These are phyloP conservation scores for Discoglossus pictus DNA, from an alignment of 2,797 vertebrate species.

Conservation along the genomic window DNA sequence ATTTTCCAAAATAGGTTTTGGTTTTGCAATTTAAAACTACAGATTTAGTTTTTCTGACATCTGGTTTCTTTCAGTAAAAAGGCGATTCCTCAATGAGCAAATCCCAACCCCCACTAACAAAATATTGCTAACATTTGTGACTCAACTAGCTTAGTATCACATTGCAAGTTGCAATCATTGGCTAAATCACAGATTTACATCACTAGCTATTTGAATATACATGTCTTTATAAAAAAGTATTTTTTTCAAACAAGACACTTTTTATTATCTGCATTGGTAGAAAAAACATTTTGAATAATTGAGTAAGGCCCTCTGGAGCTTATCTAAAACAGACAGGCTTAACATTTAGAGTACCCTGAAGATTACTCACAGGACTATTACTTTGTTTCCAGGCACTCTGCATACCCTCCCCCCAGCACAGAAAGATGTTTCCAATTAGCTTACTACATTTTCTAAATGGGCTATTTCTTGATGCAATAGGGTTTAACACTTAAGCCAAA, in stretches of 20 bases:
- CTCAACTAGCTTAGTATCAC: neutral
- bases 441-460: neutral
- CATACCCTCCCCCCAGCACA: neutral
- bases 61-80: slow-evolving; percentile 5
- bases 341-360: neutral
- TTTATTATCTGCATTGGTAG: slow-evolving; percentile 4
- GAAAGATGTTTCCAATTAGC: slow-evolving; percentile 1
- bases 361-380: neutral
- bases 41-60: neutral
- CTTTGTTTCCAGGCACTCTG: neutral
- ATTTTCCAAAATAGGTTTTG: no score
- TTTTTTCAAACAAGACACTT: slow-evolving; percentile 1
- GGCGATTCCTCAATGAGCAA: slow-evolving; percentile 2
- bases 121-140: neutral
- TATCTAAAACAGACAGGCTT: neutral
- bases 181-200: neutral
- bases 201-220: neutral
- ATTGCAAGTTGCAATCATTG: neutral
- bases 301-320: neutral
- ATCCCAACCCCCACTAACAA: slow-evolving; percentile 2
- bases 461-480: neutral
- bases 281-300: neutral
- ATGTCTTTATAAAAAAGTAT: neutral
- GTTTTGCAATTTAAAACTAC: no score
- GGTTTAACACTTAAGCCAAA: neutral